Base-by-base conservation (phyloP, 2,888 invertebrate species). In the Orthonevra nobilis region DNA sequence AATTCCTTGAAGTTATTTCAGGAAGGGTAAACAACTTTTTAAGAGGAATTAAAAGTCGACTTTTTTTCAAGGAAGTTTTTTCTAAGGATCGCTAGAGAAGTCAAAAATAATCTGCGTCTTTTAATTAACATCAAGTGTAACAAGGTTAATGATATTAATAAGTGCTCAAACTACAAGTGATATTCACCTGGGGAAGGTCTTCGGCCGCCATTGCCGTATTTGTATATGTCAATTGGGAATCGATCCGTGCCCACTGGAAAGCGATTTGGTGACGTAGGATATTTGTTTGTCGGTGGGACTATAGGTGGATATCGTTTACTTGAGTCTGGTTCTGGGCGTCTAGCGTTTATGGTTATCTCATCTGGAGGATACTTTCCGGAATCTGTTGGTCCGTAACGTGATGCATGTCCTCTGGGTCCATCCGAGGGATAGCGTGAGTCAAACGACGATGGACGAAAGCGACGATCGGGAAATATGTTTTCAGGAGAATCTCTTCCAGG, bases 281-380 rank as follows among this genome's bases (percentile, higher is more conserved):
- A 91, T 84, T 91, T 90, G 81, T 90, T 90, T 32, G 86, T 83
- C 14, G 89, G 88, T 20, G 91, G 90, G 14, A 86, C 85, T 3
- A 90, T 90, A 7, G 91, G 90, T 4, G 91, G 90, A 70, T 90
- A 87, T 1, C 90, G 89, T 83, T 90, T 90, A 7, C 90, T 91
- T 0, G 90, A 88, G 48, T 89, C 91, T 0, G 91, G 89, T 38
- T 87, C 87, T 0, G 88, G 88, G 0, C 87, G 82, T 14, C 86
- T 81, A 0, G 88, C 87, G 10, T 83, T 84, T 19, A 87, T 84
- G 17, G 86, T 83, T 42, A 87, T 85, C 23, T 88, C 86, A 74
- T 87, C 86, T n/a, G 83, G 81, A 2, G 84, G 83, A 74, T 86
- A 88, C 12, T 87, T 82, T 0, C 84, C 85, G 2, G 14, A 63